These are phyloP conservation scores for Zaprionus camerounensis DNA, from an alignment of 1,140 invertebrate genomes.

Conservation along the genomic window DNA sequence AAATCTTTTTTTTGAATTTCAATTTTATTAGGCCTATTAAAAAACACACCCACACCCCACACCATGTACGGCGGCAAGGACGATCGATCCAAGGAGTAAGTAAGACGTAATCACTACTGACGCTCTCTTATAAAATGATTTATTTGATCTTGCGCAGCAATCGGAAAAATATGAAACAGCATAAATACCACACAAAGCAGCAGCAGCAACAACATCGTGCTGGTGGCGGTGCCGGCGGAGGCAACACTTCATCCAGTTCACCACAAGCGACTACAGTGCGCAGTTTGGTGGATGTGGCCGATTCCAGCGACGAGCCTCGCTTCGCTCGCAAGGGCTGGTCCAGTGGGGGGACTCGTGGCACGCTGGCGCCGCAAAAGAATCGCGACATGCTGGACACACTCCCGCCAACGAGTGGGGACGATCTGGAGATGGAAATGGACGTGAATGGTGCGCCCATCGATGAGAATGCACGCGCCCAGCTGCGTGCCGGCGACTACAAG, in stretches of 20 bases:
- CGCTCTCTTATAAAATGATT: neutral
- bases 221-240: slow-evolving; percentile 24
- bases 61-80: slow-evolving; percentile 77
- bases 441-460: slow-evolving; percentile 55
- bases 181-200: slow-evolving; percentile 56
- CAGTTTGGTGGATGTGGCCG: slow-evolving; percentile 77
- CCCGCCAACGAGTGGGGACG: slow-evolving; percentile 52
- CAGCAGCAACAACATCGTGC: slow-evolving; percentile 37
- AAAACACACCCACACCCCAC: slow-evolving; percentile 1
- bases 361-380: slow-evolving; percentile 58
- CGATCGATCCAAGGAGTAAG: slow-evolving; percentile 82
- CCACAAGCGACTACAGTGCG: slow-evolving; percentile 55
- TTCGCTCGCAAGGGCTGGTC: slow-evolving; percentile 63
- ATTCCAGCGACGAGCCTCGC: slow-evolving; percentile 77
- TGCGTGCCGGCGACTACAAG: slow-evolving; percentile 72
- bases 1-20: slow-evolving; percentile 36
- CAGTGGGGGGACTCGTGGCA: slow-evolving; percentile 17
- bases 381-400: slow-evolving; percentile 55
- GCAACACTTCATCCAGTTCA: slow-evolving; percentile 68
- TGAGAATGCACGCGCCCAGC: slow-evolving; percentile 69
- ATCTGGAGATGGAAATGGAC: slow-evolving; percentile 49
- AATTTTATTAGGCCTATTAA: slow-evolving; percentile 10
- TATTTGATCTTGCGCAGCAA: slow-evolving; percentile 44
- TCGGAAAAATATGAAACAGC: slow-evolving; percentile 75
- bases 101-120: slow-evolving; percentile 39